Evolutionary conservation across 2,113 vertebrate species (phyloP).

Genomic region (Coptodon rendalli): DNA sequence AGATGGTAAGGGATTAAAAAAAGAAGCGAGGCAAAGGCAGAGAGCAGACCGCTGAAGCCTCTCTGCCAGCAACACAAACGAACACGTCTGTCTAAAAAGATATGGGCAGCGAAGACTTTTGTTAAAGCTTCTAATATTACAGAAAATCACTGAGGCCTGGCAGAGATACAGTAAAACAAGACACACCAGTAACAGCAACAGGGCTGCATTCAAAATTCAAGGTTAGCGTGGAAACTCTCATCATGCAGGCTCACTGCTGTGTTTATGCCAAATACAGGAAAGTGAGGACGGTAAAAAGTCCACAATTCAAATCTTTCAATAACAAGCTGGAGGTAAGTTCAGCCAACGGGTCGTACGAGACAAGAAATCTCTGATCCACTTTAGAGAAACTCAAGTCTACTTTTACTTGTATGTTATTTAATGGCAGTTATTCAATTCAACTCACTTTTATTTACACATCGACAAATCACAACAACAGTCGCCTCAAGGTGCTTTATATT

Average conservation of each 20-base stretch:
- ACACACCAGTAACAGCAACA: not conserved
- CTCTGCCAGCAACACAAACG: not conserved
- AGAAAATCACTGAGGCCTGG: not conserved
- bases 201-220: not conserved
- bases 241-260: not conserved
- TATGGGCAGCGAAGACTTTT: not conserved
- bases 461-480: not conserved
- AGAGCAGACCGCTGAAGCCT: not conserved
- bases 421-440: not conserved
- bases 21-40: not conserved
- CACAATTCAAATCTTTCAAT: not conserved
- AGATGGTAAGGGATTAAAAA: constrained; percentile 7
- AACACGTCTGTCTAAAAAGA: not conserved
- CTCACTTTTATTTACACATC: not conserved
- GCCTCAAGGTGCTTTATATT: fast-evolving
- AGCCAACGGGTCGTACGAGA: not conserved
- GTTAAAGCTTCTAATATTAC: not conserved
- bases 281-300: not conserved
- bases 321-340: not conserved
- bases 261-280: not conserved
- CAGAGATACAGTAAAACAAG: not conserved
- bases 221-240: not conserved
- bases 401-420: not conserved
- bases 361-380: not conserved
- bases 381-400: not conserved